Evolutionary conservation across 2,888 invertebrate genomes (phyloP).

Genomic region (Harpagoxenus sublaevis): DNA sequence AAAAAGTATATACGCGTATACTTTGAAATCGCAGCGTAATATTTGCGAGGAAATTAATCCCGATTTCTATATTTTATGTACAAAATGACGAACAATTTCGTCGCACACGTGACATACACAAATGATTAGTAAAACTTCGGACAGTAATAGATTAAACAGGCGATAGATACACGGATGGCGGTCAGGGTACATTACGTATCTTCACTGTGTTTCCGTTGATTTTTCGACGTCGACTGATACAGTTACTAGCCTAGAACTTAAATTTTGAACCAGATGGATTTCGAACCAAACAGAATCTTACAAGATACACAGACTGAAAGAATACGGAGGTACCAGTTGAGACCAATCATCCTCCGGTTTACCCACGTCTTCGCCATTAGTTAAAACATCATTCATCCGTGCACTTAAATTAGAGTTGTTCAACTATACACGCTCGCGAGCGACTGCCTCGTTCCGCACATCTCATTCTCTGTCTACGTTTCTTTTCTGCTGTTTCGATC

Average conservation of each 20-base stretch:
- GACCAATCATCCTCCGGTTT: not conserved
- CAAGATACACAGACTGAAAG: not conserved
- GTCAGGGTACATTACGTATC: constrained; percentile 33
- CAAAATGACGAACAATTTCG: constrained; percentile 1
- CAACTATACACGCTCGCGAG: not conserved
- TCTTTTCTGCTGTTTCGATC: not conserved
- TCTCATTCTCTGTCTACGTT: not conserved
- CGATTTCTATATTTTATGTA: constrained; percentile 23
- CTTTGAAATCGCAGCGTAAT: not conserved
- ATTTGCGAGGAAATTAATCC: constrained; percentile 22
- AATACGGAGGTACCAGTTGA: not conserved
- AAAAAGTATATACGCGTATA: not conserved
- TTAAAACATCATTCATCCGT: constrained; percentile 14
- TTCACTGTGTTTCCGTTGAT: constrained; percentile 22
- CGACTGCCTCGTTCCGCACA: not conserved
- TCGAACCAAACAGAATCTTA: not conserved
- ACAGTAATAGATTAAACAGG: constrained; percentile 10
- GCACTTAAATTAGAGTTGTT: constrained; percentile 4
- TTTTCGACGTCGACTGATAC: constrained; percentile 26
- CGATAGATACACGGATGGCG: not conserved
- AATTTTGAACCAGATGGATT: not conserved
- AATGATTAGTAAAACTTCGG: constrained; percentile 31
- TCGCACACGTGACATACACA: constrained; percentile 47
- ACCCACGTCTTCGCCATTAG: not conserved
- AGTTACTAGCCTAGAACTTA: constrained; percentile 34